A percentile compares a stretch with the other conserved stretches of the same genome.
Conservation (phyloP, 2,797 vertebrate species). For the Brotula barbata region DNA sequence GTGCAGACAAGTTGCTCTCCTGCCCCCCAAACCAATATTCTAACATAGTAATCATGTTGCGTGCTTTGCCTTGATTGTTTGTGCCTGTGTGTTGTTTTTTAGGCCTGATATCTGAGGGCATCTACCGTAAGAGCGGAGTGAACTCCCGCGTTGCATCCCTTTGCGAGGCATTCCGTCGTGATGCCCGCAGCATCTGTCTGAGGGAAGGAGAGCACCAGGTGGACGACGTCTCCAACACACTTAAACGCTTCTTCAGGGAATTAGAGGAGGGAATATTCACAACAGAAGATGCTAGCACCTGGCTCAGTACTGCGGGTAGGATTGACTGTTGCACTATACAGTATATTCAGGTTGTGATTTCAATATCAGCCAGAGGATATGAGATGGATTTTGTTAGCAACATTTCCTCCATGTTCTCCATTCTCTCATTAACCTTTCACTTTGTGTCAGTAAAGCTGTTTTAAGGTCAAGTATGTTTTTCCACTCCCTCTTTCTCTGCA, state of each 20-base stretch:
- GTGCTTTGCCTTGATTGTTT: background rate
- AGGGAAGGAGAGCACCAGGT: conserved; percentile 91
- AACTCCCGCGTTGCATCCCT: conserved; percentile 88
- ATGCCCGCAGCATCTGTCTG: conserved; percentile 86
- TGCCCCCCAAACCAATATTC: too few species aligned
- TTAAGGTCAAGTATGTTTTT: too few species aligned
- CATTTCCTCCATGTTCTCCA: too few species aligned
- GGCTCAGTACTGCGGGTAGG: conserved; percentile 83
- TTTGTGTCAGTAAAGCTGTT: too few species aligned
- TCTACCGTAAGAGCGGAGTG: conserved; percentile 95
- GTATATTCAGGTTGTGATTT: too few species aligned
- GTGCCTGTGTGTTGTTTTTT: background rate
- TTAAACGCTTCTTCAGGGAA: conserved; percentile 95
- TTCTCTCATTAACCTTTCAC: too few species aligned
- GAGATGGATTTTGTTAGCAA: too few species aligned
- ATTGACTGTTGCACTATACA: background rate
- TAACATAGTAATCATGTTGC: background rate
- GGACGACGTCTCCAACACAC: conserved; percentile 90
- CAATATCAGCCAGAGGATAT: too few species aligned
- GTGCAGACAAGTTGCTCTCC: too few species aligned
- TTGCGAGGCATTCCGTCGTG: conserved; percentile 82
- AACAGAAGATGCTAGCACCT: conserved; percentile 59
- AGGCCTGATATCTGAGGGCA: conserved; percentile 92
- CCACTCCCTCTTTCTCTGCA: conserved; percentile 26
- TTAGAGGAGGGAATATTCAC: conserved; percentile 88